A percentile compares a stretch with the other conserved stretches of the same genome.
Conservation (phyloP, 2,797 vertebrate species). For the Carcharodon carcharias region DNA sequence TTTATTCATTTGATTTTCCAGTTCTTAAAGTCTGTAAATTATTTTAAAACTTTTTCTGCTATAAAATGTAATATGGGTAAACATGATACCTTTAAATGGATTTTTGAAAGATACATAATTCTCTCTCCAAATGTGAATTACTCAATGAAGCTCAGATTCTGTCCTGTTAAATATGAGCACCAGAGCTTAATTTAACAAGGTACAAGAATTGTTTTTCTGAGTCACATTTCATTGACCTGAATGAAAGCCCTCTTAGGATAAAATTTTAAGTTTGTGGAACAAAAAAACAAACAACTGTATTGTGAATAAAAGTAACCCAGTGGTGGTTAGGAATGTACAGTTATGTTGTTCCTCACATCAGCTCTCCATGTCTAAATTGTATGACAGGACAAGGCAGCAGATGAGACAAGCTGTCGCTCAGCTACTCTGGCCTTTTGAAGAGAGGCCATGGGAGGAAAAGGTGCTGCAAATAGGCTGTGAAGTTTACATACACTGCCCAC, state of each 20-base stretch:
- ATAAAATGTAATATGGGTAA: neutral
- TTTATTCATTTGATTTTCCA: neutral
- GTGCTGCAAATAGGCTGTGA: slow-evolving; percentile 96
- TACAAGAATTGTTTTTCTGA: neutral
- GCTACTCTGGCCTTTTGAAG: slow-evolving; percentile 81
- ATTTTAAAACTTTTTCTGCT: neutral
- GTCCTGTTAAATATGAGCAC: neutral
- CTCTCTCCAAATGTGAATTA: neutral
- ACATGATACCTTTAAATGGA: neutral
- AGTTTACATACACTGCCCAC: slow-evolving; percentile 99
- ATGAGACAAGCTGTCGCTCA: slow-evolving; percentile 92
- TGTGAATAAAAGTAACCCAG: slow-evolving; percentile 51
- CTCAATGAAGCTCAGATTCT: neutral
- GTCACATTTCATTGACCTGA: neutral
- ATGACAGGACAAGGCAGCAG: slow-evolving; percentile 76
- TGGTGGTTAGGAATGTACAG: slow-evolving; percentile 60
- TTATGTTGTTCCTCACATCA: slow-evolving; percentile 61
- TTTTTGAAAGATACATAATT: neutral
- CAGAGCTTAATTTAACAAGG: neutral
- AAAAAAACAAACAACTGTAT: slow-evolving; percentile 45
- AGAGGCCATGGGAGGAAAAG: slow-evolving; percentile 78
- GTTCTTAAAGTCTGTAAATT: neutral
- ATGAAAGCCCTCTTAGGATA: neutral
- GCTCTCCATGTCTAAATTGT: slow-evolving; percentile 59
- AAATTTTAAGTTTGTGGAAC: slow-evolving; percentile 16